Conservation (phyloP, 2,888 invertebrate genomes). For the Caenorhabditis zanzibari region DNA sequence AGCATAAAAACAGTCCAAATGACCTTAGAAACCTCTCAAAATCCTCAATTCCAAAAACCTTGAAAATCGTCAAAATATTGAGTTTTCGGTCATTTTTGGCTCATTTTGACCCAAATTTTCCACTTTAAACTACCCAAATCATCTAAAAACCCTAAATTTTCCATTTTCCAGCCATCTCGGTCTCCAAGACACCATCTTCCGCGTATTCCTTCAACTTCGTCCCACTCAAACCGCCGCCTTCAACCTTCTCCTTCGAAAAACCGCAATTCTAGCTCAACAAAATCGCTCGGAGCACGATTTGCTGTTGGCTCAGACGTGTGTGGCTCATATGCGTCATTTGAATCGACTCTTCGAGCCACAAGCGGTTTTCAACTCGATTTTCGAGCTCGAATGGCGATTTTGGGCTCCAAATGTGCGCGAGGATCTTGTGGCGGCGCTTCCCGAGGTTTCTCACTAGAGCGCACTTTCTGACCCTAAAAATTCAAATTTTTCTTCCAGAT, state of each 20-base stretch:
- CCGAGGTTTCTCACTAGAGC: constrained; percentile 30
- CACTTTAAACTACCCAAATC: background rate
- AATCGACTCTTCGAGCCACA: constrained; percentile 51
- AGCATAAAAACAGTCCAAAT: too few relatives aligned
- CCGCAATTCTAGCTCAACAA: constrained; percentile 12
- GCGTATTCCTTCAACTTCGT: constrained; percentile 40
- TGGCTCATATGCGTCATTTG: constrained; percentile 53
- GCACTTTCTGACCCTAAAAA: too few relatives aligned
- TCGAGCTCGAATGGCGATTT: constrained; percentile 34
- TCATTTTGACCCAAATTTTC: too few relatives aligned
- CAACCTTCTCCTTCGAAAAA: constrained; percentile 41
- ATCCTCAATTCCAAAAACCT: too few relatives aligned
- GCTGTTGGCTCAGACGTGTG: constrained; percentile 31
- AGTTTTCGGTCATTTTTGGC: too few relatives aligned
- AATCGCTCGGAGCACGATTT: constrained; percentile 23
- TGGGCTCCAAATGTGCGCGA: constrained; percentile 40
- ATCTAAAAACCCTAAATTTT: too few relatives aligned
- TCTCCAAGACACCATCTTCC: constrained; percentile 56
- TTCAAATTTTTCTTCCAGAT: constrained; percentile 23
- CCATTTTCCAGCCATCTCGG: constrained; percentile 55
- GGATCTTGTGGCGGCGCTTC: constrained; percentile 29
- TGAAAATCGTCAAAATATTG: too few relatives aligned
- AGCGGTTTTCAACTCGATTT: constrained; percentile 46
- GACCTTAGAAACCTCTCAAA: too few relatives aligned
- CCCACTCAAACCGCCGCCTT: constrained; percentile 39